Evolutionary conservation across 2,797 vertebrate genomes (phyloP).

Genomic region (Pseudochaenichthys georgianus): DNA sequence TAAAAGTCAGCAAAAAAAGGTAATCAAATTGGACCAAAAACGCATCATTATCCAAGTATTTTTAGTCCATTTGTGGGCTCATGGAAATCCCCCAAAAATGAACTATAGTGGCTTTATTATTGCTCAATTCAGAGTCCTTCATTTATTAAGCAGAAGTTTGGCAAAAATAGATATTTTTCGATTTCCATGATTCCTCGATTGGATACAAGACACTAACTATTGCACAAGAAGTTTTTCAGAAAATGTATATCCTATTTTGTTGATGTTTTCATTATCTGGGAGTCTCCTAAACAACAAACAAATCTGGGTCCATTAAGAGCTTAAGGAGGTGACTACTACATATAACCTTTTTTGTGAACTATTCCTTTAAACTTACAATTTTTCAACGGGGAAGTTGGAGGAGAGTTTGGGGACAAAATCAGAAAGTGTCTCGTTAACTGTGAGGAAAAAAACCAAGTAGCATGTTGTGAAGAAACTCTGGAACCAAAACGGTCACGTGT

Average conservation of each 20-base stretch:
- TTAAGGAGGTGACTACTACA: background rate
- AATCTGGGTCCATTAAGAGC: background rate
- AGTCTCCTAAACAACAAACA: too few relatives aligned
- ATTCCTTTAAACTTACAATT: background rate
- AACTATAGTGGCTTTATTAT: too few relatives aligned
- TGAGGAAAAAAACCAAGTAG: background rate
- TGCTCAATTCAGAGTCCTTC: too few relatives aligned
- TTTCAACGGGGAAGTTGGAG: background rate
- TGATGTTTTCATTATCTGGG: too few relatives aligned
- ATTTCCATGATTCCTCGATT: background rate
- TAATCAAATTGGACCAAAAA: background rate
- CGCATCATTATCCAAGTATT: background rate
- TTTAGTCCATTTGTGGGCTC: background rate
- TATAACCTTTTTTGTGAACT: background rate
- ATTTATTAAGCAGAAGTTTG: background rate
- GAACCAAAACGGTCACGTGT: background rate
- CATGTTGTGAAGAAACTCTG: too few relatives aligned
- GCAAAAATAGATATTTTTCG: background rate
- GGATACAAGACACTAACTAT: background rate
- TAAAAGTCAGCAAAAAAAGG: too few relatives aligned
- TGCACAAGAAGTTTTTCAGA: background rate
- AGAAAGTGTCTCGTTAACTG: background rate
- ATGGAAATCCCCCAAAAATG: background rate
- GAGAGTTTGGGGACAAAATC: background rate
- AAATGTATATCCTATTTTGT: too few relatives aligned